Evolutionary conservation across 92 coral and sea anemone genomes (phyloP), one percentile per base, ranked within the genome.

Genomic region (Actinostola sp.): DNA sequence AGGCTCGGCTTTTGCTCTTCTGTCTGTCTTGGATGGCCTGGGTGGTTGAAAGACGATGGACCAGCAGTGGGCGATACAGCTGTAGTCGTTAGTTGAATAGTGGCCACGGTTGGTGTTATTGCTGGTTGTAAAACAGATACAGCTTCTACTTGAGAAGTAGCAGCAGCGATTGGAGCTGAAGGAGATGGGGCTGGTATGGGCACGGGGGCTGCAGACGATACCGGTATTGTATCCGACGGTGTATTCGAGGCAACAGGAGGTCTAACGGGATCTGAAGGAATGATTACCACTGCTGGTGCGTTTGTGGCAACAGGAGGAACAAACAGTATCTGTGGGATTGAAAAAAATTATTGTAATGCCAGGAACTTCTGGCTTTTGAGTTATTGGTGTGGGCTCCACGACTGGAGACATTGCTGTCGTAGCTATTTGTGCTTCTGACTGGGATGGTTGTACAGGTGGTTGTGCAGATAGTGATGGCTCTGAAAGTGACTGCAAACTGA

Each of bases 21-120:
- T 36, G 39, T 39, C n/a, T 20, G 30, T 17, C 55, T 23, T 44
- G 71, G 71, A 65, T 65, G 71, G 23, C 57, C 51, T 44, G 39
- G 7, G 16, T 23, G 71, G 38, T 44, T 26, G 56, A 10, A 65
- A 48, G 54, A 48, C 54, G 54, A 8, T 17, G 13, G 54, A 48
- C 54, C 54, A 48, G 19, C 54, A 9, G 21, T 48, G 9, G 9
- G 9, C 3, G 9, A 7, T 13, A 21, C 54, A 48, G n/a, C 54
- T 39, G 45, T 39, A 14, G 14, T 7, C 8, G 14, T 39, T 14
- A 7, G 14, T 39, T 39, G 45, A 39, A 39, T 48, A 48, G 21
- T 23, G 12, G 54, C 4, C 54, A 24, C 8, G 20, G 29, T 20
- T 53, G 60, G 60, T 9, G 31, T 1, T 53, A 11, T 5, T 9